A percentile compares a stretch with the other conserved stretches of the same genome.
Evolutionary conservation across 2,888 invertebrate species (phyloP).

Genomic region (Tricholauxania praeusta): DNA sequence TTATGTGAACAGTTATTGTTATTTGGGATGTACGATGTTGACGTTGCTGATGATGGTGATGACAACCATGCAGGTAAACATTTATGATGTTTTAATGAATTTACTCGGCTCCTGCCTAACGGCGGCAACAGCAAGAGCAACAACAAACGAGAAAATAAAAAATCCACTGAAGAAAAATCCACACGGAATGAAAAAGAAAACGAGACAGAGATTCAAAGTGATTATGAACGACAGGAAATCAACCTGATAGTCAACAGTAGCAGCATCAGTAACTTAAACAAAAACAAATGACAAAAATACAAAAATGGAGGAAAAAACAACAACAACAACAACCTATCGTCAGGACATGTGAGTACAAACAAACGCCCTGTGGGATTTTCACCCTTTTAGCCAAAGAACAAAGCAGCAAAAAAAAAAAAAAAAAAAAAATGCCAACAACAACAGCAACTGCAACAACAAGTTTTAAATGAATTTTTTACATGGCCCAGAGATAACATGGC

Average conservation of each 20-base stretch:
- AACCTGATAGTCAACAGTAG: conserved; percentile 52
- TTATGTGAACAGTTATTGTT: conserved; percentile 5
- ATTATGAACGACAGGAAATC: conserved; percentile 54
- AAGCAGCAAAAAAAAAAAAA: not conserved
- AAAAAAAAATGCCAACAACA: conserved; percentile 12
- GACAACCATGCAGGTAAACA: conserved; percentile 2
- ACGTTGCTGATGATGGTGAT: no score
- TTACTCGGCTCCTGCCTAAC: not conserved
- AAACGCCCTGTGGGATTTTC: not conserved
- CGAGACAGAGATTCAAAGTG: conserved; percentile 11
- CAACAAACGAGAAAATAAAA: conserved; percentile 7
- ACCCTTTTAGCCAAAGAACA: conserved; percentile 9
- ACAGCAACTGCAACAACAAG: conserved; percentile 13
- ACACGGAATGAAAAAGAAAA: conserved; percentile 14
- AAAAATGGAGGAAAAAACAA: conserved; percentile 34
- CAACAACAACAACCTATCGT: conserved; percentile 43
- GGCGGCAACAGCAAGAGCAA: conserved; percentile 30
- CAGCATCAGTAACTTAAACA: conserved; percentile 6
- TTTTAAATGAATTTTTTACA: conserved; percentile 14
- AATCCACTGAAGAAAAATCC: not conserved
- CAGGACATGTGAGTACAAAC: conserved; percentile 31
- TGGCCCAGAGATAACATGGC: conserved; percentile 8
- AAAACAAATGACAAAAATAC: conserved; percentile 5
- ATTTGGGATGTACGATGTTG: not conserved
- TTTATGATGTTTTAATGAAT: conserved; percentile 19